Base-by-base conservation (phyloP, 2,888 invertebrate genomes). In the Heliconius charithonia region DNA sequence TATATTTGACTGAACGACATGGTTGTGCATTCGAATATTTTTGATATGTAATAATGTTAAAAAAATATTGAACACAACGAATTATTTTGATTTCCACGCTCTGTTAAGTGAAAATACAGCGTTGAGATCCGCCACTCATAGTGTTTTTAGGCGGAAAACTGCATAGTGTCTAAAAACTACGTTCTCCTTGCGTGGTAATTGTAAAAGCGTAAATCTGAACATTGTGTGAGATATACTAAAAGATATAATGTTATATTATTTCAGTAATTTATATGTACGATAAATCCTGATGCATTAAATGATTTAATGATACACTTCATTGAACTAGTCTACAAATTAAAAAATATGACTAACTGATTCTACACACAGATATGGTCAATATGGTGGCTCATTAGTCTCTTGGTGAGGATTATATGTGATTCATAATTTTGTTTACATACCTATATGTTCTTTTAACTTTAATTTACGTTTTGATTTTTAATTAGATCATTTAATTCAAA, bases 281-380 rank as follows among this genome's bases (percentile, higher is more conserved):
- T 65, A 22, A n/a, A 74, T 63, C 41, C 16, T 22, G 10, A 10
- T 37, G 2, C 10, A 22, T 41, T 27, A 25, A 41, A 16, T 32
- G n/a, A 72, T 37, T 72, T 25, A 72, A 37, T 63, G n/a, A 63
- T 41, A 45, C 27, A 74, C 45, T 63, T 25, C 63, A 74, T 74
- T 45, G 62, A 16, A 63, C 37, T 62, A 32, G 13, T 10, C 25
- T 45, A 27, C 27, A 63, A 63, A 63, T 41, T 74, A 45, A 74
- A 63, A 45, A 74, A 74, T 74, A 63, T 74, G 63, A 74, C 74
- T 65, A 74, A 65, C 74, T 74, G 63, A 63, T 63, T 63, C 65
- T 74, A 45, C 74, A 22, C 22, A 62, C 63, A 74, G 12, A 74
- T 65, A 74, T 45, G 65, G 74, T 65, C 63, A 74, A 45, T 74